Percentiles rank a stretch among this genome's conserved stretches.
Conservation (phyloP, 2,113 vertebrate genomes). For the Triplophysa rosa region DNA sequence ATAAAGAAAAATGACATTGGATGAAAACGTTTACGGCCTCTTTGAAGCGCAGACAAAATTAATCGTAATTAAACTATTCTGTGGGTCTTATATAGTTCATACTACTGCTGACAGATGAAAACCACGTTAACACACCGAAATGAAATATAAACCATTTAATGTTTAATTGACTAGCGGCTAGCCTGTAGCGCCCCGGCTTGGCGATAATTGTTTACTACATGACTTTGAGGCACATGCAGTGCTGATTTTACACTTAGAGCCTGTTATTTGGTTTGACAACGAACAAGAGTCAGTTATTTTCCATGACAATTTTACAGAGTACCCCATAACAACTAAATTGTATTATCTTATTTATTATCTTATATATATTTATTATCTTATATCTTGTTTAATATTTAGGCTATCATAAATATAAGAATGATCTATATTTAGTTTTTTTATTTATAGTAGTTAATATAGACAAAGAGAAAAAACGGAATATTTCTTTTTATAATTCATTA, state of each 20-base stretch:
- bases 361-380: too few species aligned
- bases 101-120: background rate
- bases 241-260: background rate
- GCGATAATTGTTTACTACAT: background rate
- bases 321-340: background rate
- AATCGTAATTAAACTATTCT: background rate
- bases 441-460: too few species aligned
- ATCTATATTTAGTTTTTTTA: too few species aligned
- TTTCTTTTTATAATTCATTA: too few species aligned
- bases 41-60: background rate
- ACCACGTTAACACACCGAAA: background rate
- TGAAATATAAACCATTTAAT: background rate
- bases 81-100: background rate
- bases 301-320: background rate
- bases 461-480: too few species aligned
- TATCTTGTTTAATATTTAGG: too few species aligned
- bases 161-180: slow-evolving; percentile 1
- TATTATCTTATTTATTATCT: background rate
- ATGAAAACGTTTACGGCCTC: background rate
- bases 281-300: background rate
- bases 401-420: too few species aligned
- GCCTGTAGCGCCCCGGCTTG: slow-evolving; percentile 21
- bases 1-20: slow-evolving; percentile 13
- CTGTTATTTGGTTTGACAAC: background rate
- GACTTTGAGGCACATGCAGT: background rate